Evolutionary conservation across 2,888 invertebrate species (phyloP).

Genomic region (Entomobrya proxima): DNA sequence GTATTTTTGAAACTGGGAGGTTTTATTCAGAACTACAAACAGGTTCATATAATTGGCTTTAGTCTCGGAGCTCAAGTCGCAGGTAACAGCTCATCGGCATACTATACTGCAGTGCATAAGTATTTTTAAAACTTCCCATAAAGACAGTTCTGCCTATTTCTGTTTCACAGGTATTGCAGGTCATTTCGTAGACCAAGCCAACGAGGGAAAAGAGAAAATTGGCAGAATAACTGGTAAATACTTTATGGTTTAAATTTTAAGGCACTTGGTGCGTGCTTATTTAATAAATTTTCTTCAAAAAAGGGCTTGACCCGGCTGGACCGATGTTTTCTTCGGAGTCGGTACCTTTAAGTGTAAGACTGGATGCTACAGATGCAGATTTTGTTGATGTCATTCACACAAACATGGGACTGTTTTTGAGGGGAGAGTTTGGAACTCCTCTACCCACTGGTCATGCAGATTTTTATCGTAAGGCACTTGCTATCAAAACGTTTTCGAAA

Average conservation of each 20-base stretch:
- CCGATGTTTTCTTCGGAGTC: constrained; percentile 68
- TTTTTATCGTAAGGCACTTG: constrained; percentile 64
- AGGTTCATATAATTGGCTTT: constrained; percentile 72
- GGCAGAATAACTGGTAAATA: constrained; percentile 70
- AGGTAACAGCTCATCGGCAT: too few species aligned
- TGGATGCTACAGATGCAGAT: constrained; percentile 83
- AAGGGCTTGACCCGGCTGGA: constrained; percentile 67
- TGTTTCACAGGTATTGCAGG: constrained; percentile 63
- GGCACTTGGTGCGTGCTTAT: neutral
- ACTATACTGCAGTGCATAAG: too few species aligned
- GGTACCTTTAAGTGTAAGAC: constrained; percentile 76
- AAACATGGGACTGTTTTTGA: constrained; percentile 69
- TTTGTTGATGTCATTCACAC: constrained; percentile 82
- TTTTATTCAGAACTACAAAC: constrained; percentile 67
- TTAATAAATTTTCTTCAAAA: neutral
- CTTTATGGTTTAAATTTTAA: neutral
- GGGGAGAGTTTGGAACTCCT: constrained; percentile 70
- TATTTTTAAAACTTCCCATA: too few species aligned
- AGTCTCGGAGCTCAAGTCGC: constrained; percentile 32
- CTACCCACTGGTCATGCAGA: constrained; percentile 65
- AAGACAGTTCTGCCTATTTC: too few species aligned
- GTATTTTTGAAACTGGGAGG: constrained; percentile 67
- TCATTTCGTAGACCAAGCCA: constrained; percentile 66
- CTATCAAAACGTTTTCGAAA: too few species aligned
- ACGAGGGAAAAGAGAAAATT: constrained; percentile 64